phyloP scores from a whole-genome alignment of 2,888 invertebrate genomes.

The Oscheius sp. region DNA sequence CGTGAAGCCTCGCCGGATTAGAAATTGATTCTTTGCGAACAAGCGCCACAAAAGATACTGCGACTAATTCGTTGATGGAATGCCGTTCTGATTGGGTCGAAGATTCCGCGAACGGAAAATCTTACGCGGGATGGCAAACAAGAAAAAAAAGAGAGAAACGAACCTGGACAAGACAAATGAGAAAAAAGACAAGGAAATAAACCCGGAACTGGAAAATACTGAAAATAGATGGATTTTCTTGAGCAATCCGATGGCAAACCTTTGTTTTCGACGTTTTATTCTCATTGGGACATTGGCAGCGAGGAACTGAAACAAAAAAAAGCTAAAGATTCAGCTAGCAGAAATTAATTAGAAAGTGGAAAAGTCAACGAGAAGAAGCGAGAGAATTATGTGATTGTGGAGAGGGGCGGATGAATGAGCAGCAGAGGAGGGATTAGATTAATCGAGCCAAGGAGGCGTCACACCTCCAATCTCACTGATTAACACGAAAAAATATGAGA shows the following conservation, averaged over 20 bases:
- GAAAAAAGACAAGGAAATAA: not conserved
- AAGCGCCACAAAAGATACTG: not conserved
- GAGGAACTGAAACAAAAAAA: not conserved
- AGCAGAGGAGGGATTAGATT: constrained; percentile 30
- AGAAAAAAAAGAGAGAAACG: not conserved
- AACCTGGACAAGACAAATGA: constrained; percentile 10
- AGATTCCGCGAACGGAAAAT: not conserved
- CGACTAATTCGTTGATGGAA: not conserved
- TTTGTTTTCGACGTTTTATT: constrained; percentile 27
- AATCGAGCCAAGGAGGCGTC: constrained; percentile 15
- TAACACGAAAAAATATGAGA: constrained; percentile 4
- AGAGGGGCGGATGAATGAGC: constrained; percentile 18
- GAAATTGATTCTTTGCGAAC: not conserved
- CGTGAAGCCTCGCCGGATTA: constrained; percentile 15
- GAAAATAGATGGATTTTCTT: not conserved
- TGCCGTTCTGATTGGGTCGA: not conserved
- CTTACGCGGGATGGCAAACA: not conserved
- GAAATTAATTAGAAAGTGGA: constrained; percentile 8
- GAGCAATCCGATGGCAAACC: not conserved
- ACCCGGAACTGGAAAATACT: not conserved
- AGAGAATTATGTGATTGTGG: not conserved
- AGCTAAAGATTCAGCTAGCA: not conserved
- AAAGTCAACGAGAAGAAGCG: not conserved
- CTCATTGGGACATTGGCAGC: constrained; percentile 26
- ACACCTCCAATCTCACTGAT: not conserved